These are phyloP conservation scores for Altica lythri DNA, from an alignment of 2,888 invertebrate genomes.

Conservation along the genomic window DNA sequence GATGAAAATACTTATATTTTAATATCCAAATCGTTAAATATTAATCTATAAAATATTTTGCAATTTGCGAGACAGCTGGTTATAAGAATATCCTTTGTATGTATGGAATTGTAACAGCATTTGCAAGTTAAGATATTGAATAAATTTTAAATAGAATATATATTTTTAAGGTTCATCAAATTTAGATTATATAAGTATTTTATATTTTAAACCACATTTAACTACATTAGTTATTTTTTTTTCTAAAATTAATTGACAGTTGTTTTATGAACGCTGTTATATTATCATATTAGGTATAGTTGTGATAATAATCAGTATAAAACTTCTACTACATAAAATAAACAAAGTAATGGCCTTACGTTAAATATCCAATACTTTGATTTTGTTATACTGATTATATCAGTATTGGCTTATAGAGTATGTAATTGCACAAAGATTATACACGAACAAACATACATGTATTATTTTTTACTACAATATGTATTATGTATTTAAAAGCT, in stretches of 20 bases:
- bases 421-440: conserved; percentile 9
- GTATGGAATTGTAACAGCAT: too few species aligned
- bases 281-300: conserved; percentile 6
- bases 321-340: neutral
- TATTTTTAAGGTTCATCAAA: too few species aligned
- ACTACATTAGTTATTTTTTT: conserved; percentile 7
- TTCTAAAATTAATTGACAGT: conserved; percentile 22
- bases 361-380: neutral
- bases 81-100: too few species aligned
- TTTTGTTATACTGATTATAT: conserved; percentile 3
- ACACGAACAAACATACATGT: conserved; percentile 1
- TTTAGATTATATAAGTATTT: too few species aligned
- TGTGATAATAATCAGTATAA: conserved; percentile 8
- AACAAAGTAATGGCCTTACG: conserved; percentile 2
- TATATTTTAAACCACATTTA: too few species aligned
- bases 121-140: too few species aligned
- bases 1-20: too few species aligned
- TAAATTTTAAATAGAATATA: too few species aligned
- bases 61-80: too few species aligned
- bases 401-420: neutral
- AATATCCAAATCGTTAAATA: too few species aligned
- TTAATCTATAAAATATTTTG: too few species aligned
- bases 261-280: conserved; percentile 17
- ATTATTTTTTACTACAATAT: neutral
- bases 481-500: neutral